Evolutionary conservation across 2,888 invertebrate species (phyloP), one percentile per base, ranked within the genome.

Genomic region (Clivina fossor): DNA sequence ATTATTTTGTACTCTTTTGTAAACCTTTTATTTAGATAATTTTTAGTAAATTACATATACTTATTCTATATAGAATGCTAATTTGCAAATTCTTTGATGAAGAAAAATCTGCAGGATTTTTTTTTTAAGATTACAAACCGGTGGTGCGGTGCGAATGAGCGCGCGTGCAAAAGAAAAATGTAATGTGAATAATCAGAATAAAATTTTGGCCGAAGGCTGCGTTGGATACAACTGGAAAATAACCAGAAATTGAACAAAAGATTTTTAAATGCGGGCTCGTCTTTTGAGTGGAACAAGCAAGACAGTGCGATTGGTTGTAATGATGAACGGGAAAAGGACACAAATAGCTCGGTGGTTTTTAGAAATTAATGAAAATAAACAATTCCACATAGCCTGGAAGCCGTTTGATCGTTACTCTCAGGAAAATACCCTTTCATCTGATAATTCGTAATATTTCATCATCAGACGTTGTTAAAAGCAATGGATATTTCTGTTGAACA

Each of bases 301-400:
- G 53, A 53, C 9, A 15, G 18, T 9, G 16, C 7, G 7, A 53
- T 37, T 9, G 8, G 13, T n/a, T 4, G 2, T n/a, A 18, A 24
- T 15, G 13, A 13, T 4, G 44, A n/a, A 28, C 16, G 22, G 18
- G 28, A 32, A n/a, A 41, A 28, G 37, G 19, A 44, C 18, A 53
- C 18, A 50, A 33, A 19, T 11, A 15, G 43, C 22, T 32, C 35
- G 44, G 53, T 44, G 53, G 53, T 53, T 53, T 53, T 53, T 53
- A 53, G 53, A 53, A 53, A 53, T 53, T 53, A 53, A 53, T 53
- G 53, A 53, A 53, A 53, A 53, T 53, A 53, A 53, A 53, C 53
- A 53, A 53, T 53, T 53, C 53, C 44, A 53, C 53, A 53, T 53
- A 53, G 53, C 53, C 53, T 43, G 35, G 43, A 28, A 44, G 53